Conservation (phyloP, 2,888 invertebrate species). For the Neocrepidodera transversa region DNA sequence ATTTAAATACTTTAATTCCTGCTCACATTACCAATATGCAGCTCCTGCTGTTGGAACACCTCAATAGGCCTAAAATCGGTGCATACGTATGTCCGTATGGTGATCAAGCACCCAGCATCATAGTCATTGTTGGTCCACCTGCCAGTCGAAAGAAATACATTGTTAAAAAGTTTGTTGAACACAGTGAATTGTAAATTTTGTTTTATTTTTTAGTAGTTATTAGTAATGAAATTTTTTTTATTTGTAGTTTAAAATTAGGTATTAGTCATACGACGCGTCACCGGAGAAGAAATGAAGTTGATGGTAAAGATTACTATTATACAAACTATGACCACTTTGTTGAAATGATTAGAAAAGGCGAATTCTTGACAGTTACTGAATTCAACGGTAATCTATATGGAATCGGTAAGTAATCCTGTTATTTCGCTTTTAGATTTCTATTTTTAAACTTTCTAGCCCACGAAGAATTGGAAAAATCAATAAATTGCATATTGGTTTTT, state of each 20-base stretch:
- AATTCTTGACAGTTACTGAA: slow-evolving; percentile 59
- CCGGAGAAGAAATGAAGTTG: slow-evolving; percentile 45
- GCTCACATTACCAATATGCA: slow-evolving; percentile 6
- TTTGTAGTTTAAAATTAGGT: slow-evolving; percentile 47
- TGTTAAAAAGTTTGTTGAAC: slow-evolving; percentile 47
- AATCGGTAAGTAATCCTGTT: slow-evolving; percentile 59
- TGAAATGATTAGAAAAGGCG: slow-evolving; percentile 56
- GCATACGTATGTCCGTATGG: slow-evolving; percentile 55
- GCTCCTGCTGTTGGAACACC: slow-evolving; percentile 4
- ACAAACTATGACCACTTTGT: slow-evolving; percentile 54
- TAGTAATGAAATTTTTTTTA: neutral
- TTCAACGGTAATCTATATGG: slow-evolving; percentile 58
- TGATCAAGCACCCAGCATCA: slow-evolving; percentile 53
- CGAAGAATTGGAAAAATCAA: slow-evolving; percentile 52
- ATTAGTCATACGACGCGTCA: slow-evolving; percentile 57
- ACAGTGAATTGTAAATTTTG: slow-evolving; percentile 5
- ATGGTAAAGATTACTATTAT: slow-evolving; percentile 53
- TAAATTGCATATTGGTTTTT: slow-evolving; percentile 55
- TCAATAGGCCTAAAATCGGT: slow-evolving; percentile 49
- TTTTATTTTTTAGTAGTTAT: too few relatives aligned
- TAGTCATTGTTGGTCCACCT: slow-evolving; percentile 59
- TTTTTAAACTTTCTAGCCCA: slow-evolving; percentile 53
- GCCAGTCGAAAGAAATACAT: slow-evolving; percentile 54
- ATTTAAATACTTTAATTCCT: slow-evolving; percentile 41
- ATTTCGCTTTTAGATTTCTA: too few relatives aligned